Conservation (phyloP, 2,888 invertebrate genomes). For the Leptopterna dolabrata region DNA sequence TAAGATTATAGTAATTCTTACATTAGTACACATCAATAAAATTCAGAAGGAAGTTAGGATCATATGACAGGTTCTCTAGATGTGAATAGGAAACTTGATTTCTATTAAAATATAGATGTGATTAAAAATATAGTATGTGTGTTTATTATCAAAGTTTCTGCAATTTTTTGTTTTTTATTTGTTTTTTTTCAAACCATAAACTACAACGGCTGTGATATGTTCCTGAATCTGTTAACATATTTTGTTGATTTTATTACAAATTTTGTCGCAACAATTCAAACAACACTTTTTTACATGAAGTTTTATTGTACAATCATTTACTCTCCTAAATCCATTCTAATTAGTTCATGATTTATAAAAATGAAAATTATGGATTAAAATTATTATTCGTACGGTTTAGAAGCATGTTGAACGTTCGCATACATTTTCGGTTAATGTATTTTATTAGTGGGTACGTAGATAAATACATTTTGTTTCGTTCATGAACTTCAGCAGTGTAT, state of each 20-base stretch:
- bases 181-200: constrained; percentile 35
- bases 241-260: not conserved
- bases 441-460: not conserved
- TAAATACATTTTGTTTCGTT: not conserved
- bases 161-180: constrained; percentile 22
- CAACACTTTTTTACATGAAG: not conserved
- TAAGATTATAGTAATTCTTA: constrained; percentile 30
- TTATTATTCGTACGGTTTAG: not conserved
- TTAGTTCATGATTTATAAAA: not conserved
- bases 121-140: constrained; percentile 53
- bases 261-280: not conserved
- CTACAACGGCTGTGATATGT: constrained; percentile 31
- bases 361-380: not conserved
- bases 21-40: constrained; percentile 33
- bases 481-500: not conserved
- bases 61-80: constrained; percentile 40
- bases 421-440: not conserved
- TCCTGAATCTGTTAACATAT: not conserved
- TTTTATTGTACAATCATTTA: not conserved
- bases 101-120: constrained; percentile 57
- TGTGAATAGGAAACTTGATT: constrained; percentile 44
- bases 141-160: constrained; percentile 33
- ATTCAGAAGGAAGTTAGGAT: constrained; percentile 50
- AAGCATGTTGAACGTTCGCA: not conserved
- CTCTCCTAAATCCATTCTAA: not conserved